Evolutionary conservation across 2,888 invertebrate genomes (phyloP).

Genomic region (Zygaena filipendulae): DNA sequence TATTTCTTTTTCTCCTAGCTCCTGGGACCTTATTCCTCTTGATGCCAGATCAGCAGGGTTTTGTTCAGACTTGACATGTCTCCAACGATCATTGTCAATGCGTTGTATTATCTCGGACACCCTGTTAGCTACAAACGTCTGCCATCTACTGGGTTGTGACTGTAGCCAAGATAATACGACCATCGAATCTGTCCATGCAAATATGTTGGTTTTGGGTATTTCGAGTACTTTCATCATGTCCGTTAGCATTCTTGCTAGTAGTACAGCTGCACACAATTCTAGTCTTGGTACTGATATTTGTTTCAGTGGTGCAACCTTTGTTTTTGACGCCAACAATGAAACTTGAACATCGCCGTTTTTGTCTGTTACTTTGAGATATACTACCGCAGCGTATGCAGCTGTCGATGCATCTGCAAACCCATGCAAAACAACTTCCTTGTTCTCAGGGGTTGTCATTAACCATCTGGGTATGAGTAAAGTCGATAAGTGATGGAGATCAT

Average conservation of each 20-base stretch:
- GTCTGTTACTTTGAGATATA: not conserved
- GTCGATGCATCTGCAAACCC: constrained; percentile 4
- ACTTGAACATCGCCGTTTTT: not conserved
- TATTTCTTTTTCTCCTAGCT: constrained; percentile 6
- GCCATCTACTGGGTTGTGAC: not conserved
- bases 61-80: constrained; percentile 2
- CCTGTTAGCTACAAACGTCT: constrained; percentile 2
- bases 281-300: constrained; percentile 2
- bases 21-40: constrained; percentile 2
- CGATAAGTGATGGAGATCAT: constrained; percentile 1
- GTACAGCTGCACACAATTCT: constrained; percentile 4
- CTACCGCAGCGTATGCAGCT: constrained; percentile 2
- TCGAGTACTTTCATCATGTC: not conserved
- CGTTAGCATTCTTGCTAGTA: not conserved
- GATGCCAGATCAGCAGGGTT: constrained; percentile 8
- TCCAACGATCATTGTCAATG: not conserved
- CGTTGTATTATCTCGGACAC: not conserved
- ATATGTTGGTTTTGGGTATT: constrained; percentile 11
- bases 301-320: constrained; percentile 2
- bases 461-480: too few relatives aligned
- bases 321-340: not conserved
- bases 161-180: constrained; percentile 3
- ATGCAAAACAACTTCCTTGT: constrained; percentile 1
- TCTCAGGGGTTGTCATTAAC: not conserved
- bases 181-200: constrained; percentile 7